phyloP scores from a whole-genome alignment of 2,113 vertebrate genomes.

The Silurus asotus region DNA sequence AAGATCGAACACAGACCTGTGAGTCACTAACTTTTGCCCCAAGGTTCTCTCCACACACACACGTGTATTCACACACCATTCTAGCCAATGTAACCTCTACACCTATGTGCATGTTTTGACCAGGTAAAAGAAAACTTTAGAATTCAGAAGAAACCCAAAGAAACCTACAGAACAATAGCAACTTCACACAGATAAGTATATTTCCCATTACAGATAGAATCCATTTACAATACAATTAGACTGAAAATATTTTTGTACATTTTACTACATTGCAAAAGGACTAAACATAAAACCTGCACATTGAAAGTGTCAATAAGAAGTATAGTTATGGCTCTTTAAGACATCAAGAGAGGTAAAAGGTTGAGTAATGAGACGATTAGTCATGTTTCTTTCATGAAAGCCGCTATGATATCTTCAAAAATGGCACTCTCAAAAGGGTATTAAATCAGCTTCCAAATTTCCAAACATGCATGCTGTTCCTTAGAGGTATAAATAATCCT shows the following conservation, averaged over 20 bases:
- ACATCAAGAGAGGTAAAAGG: not conserved
- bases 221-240: not conserved
- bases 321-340: not conserved
- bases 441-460: not conserved
- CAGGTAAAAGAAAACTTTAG: not conserved
- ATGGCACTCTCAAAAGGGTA: not conserved
- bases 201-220: not conserved
- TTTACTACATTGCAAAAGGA: not conserved
- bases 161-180: not conserved
- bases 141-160: not conserved
- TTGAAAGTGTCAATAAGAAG: conserved; percentile 10
- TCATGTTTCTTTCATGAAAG: conserved; percentile 18
- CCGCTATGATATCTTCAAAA: not conserved
- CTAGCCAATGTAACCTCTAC: not conserved
- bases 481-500: not conserved
- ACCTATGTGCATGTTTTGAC: not conserved
- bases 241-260: not conserved
- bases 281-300: not conserved
- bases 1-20: not conserved
- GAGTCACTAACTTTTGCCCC: not conserved
- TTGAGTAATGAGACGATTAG: conserved; percentile 34
- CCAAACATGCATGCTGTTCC: not conserved
- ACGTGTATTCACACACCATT: not conserved
- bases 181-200: not conserved
- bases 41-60: not conserved